Base-by-base conservation (phyloP, 2,113 vertebrate species). In the Dendrocopos noguchii region DNA sequence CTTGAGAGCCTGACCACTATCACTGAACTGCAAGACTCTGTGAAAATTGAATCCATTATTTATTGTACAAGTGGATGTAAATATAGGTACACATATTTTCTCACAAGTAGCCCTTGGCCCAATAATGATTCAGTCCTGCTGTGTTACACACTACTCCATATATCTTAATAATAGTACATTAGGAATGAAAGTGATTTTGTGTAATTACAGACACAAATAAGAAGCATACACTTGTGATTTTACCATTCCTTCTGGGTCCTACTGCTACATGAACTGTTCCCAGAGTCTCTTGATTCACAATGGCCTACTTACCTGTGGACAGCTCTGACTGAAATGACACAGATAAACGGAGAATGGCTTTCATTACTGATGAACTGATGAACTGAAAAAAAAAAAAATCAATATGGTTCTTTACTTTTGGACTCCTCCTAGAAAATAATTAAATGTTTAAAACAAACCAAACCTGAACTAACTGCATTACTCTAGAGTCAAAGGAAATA, bases 31-130 rank as follows among this genome's bases (percentile, higher is more conserved):
- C 31, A 60, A 59, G 42, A 74, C 12, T 10, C 64, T 47, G 10
- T 22, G 46, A 52, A 86, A 94, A 77, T 15, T 0, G 1, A 75
- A 47, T 7, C 4, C 21, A 18, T 88, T 71, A 64, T 90, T 85
- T 52, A 31, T 20, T 20, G 33, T 12, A 66, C 21, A 75, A 47
- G 50, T 17, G n/a, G 15, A 4, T 42, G 21, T 25, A 67, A 86
- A 28, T 47, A 53, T 5, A 67, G 29, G 31, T 25, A 28, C 2
- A 3, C 0, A 0, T 34, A 52, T 39, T 60, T 86, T 80, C 47
- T 78, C 44, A 47, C 0, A 1, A 47, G 42, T 2, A 67, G 36
- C 10, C 17, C 31, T 74, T 67, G 46, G 46, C 33, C 33, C 42
- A 5, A 2, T 20, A 60, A 18, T 4, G 20, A 15, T 21, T 68